Evolutionary conservation across 2,113 vertebrate genomes (phyloP).

Genomic region (Pelodiscus sinensis): DNA sequence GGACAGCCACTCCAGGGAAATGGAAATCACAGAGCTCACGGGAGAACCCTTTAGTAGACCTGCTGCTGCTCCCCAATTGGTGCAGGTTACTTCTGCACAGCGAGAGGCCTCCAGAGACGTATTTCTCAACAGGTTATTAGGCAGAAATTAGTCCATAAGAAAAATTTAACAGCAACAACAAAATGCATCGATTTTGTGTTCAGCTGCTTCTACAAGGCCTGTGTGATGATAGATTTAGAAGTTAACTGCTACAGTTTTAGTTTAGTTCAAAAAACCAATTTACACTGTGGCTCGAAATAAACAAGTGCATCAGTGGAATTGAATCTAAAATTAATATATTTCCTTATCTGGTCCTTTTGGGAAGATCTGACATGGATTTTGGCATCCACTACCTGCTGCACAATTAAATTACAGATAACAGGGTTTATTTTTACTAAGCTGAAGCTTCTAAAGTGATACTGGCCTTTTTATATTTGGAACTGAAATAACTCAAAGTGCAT

Average conservation of each 20-base stretch:
- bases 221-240: conserved; percentile 10
- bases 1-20: not conserved
- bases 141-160: conserved; percentile 40
- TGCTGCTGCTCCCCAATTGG: not conserved
- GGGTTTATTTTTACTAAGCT: not conserved
- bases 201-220: not conserved
- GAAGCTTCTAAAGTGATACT: not conserved
- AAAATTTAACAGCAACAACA: conserved; percentile 36
- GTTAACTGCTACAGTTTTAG: conserved; percentile 16
- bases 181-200: conserved; percentile 47
- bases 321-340: conserved; percentile 5
- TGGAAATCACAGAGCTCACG: not conserved
- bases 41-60: not conserved
- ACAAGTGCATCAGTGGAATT: not conserved
- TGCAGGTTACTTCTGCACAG: not conserved
- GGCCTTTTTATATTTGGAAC: not conserved
- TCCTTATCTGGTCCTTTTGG: conserved; percentile 25
- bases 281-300: conserved; percentile 27
- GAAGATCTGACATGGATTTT: conserved; percentile 20
- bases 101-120: not conserved
- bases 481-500: not conserved
- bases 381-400: conserved; percentile 3
- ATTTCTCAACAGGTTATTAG: not conserved
- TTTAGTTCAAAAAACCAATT: conserved; percentile 38
- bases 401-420: conserved; percentile 26